These are phyloP conservation scores for Papilio gigon DNA, from an alignment of 2,888 invertebrate species.

Conservation along the genomic window DNA sequence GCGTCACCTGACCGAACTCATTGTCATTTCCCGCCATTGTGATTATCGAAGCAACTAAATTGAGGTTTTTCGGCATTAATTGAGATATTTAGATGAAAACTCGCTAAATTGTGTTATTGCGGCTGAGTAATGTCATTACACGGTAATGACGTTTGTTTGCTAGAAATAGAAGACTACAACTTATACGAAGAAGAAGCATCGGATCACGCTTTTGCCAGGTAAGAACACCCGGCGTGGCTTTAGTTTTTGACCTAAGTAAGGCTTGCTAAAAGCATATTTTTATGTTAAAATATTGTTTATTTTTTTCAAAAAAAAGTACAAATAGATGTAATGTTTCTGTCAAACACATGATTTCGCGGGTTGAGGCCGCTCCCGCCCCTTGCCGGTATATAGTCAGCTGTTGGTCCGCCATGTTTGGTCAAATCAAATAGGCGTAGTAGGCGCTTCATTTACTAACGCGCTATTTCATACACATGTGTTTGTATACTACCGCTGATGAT, in stretches of 20 bases:
- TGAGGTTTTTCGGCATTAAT: conserved; percentile 49
- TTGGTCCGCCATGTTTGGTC: conserved; percentile 82
- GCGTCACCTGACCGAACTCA: conserved; percentile 82
- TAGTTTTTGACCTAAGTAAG: conserved; percentile 43
- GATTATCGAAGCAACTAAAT: conserved; percentile 67
- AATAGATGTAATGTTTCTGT: conserved; percentile 44
- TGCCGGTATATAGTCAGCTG: conserved; percentile 82
- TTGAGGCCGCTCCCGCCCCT: conserved; percentile 73
- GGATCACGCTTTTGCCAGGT: conserved; percentile 81
- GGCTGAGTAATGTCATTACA: conserved; percentile 80
- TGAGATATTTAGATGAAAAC: conserved; percentile 63
- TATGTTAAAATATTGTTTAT: conserved; percentile 30
- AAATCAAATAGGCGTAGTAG: conserved; percentile 81
- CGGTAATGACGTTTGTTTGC: conserved; percentile 81
- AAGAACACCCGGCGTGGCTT: conserved; percentile 79
- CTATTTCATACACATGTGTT: conserved; percentile 41
- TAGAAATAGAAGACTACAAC: conserved; percentile 81
- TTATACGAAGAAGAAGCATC: conserved; percentile 81
- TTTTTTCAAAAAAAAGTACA: conserved; percentile 27
- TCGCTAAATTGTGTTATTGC: conserved; percentile 56
- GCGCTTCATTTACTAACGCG: conserved; percentile 45
- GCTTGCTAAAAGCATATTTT: conserved; percentile 39
- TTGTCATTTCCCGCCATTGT: conserved; percentile 84
- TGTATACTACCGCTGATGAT: conserved; percentile 38
- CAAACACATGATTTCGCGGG: conserved; percentile 53